Evolutionary conservation across 37 sponge, comb jelly and placozoan species (phyloP).

Genomic region (Oscarella lobularis): DNA sequence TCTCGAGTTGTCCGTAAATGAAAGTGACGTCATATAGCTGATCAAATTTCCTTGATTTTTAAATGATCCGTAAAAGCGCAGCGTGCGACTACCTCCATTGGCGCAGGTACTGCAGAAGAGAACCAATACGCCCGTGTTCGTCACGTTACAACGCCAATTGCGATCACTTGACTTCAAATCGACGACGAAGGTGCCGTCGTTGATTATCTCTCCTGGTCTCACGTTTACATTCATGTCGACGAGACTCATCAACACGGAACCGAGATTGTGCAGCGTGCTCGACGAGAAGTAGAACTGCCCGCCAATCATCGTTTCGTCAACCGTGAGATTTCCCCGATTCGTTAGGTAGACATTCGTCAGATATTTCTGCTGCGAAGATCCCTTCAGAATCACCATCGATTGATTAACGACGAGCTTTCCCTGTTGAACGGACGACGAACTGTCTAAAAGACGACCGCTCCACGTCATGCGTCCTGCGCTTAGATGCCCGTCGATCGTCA

Average conservation of each 20-base stretch:
- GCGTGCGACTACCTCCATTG: background rate
- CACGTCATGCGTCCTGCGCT: background rate
- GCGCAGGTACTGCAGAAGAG: background rate
- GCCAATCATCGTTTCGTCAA: background rate
- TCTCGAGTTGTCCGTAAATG: too few species aligned
- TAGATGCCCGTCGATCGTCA: background rate
- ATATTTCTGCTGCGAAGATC: background rate
- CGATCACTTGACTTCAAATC: background rate
- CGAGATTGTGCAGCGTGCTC: background rate
- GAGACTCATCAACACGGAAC: background rate
- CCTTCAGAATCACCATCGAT: background rate
- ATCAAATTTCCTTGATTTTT: background rate
- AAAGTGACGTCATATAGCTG: background rate
- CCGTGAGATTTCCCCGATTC: background rate
- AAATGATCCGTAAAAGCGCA: background rate
- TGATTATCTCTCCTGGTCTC: background rate
- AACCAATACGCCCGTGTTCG: background rate
- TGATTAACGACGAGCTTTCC: background rate
- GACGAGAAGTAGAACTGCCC: background rate
- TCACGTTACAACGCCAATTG: background rate
- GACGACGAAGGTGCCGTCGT: background rate
- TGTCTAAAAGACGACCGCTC: background rate
- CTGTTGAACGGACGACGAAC: background rate
- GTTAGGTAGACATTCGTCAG: background rate
- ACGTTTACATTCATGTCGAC: background rate